Evolutionary conservation across 2,113 vertebrate species (phyloP).

Genomic region (Pan paniscus): DNA sequence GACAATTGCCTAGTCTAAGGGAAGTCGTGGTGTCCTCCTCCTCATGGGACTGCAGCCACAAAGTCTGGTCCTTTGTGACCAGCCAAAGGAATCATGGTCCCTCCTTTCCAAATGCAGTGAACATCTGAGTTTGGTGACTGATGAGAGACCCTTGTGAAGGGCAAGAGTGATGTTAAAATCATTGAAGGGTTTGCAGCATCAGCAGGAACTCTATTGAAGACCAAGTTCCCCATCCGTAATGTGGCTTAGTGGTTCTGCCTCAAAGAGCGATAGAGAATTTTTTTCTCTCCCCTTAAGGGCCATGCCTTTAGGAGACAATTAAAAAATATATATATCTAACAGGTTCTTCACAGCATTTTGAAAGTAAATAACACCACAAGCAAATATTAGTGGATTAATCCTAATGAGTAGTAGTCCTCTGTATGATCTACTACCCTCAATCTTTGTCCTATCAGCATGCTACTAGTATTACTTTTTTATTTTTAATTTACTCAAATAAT

Average conservation of each 20-base stretch:
- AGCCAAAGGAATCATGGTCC: background rate
- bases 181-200: accelerated
- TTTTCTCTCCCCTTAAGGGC: background rate
- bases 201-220: background rate
- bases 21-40: background rate
- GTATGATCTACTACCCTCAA: background rate
- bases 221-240: background rate
- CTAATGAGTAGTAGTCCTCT: background rate
- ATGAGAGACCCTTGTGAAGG: background rate
- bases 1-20: too few species aligned
- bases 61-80: background rate
- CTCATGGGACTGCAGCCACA: background rate
- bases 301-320: background rate
- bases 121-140: background rate
- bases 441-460: background rate
- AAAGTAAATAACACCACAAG: background rate
- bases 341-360: background rate
- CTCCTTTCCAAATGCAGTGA: background rate
- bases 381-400: background rate
- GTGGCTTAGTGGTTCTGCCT: background rate
- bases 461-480: background rate
- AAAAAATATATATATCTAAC: background rate
- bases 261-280: background rate
- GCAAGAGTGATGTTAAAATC: background rate
- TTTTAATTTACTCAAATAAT: background rate